Evolutionary conservation across 2,888 invertebrate genomes (phyloP), one percentile per base, ranked within the genome.

Genomic region (Thyatira batis): DNA sequence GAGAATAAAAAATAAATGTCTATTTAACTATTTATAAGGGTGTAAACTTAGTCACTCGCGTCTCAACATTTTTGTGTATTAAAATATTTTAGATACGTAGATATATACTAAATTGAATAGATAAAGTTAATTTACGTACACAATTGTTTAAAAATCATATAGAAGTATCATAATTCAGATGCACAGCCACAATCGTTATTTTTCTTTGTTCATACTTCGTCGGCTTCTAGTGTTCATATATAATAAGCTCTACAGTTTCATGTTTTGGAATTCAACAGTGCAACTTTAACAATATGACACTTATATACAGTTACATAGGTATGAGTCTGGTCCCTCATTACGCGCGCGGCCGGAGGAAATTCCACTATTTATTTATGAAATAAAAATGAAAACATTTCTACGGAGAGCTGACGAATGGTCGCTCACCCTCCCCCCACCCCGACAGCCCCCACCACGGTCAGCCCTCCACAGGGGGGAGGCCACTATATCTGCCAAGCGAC

Each of bases 361-460:
- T 82, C 82, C 78, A 78, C 84, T 84, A 84, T 84, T 87, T 89
- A 89, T 88, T 89, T 90, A 90, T 90, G 86, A 89, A 89, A 90
- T 90, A 90, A 90, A 89, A 89, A 89, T 89, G 89, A 87, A 89
- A 91, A 91, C 89, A 89, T 89, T 88, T 86, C 79, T 85, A 78
- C 72, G 77, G 82, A 82, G 80, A 78, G 82, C 87, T 87, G 91
- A 90, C 85, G 85, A 84, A 84, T 84, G 80, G 77, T 73, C 71
- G 57, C 58, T 63, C 54, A 61, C 57, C 55, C 52, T 61, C 57
- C 55, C 54, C 13, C 48, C 44, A 51, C 46, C 53, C 54, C 50
- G 51, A 20, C 54, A 58, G 60, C 52, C 61, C 60, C 62, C 60
- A 50, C 52, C 49, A 55, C 62, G 55, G 61, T 58, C 21, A 45